Base-by-base conservation (phyloP, 2,797 vertebrate genomes). In the Rhinella marina region DNA sequence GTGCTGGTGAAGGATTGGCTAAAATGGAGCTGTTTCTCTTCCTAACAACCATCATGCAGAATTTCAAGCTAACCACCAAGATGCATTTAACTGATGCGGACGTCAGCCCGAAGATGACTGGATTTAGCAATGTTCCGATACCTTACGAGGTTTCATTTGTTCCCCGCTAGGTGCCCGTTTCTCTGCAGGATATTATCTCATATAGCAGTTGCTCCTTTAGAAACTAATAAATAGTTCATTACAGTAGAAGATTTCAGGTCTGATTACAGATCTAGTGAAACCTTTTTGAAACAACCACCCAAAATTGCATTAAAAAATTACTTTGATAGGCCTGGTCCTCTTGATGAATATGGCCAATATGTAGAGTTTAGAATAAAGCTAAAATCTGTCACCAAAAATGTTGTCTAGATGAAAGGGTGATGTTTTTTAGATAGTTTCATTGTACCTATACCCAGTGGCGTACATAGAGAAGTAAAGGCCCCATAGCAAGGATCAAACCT, bases 21-120 rank as follows among this genome's bases (percentile, higher is more conserved):
- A 73, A 61, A 48, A 86, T 72, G 85, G 85, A 86, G 64, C 77
- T 86, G 10, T 86, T 86, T 27, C 64, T 86, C 25, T 72, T 86
- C 23, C 9, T 81, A 0, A 81, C 85, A 25, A 80, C 85, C 50
- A 86, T 86, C 48, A 41, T 86, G 7, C 85, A 86, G 61, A 86
- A 79, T 27, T 86, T 86, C 21, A 80, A n/a, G 25, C 62, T 86
- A 14, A 59, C 64, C 7, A 80, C 85, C 66, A 64, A 54, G 50
- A 86, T 52, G 23, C 19, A 81, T 11, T 86, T 80, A 54, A 80
- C 85, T 21, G 85, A 86, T 0, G 11, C 17, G 9, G 85, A 86
- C 64, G 50, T 86, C 25, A 32, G 10, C n/a, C 85, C 85, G n/a
- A 72, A 81, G 54, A 81, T 81, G 85, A 61, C 78, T 10, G 85